Conservation (phyloP, 2,888 invertebrate genomes). For the Polylopha cassiicola region DNA sequence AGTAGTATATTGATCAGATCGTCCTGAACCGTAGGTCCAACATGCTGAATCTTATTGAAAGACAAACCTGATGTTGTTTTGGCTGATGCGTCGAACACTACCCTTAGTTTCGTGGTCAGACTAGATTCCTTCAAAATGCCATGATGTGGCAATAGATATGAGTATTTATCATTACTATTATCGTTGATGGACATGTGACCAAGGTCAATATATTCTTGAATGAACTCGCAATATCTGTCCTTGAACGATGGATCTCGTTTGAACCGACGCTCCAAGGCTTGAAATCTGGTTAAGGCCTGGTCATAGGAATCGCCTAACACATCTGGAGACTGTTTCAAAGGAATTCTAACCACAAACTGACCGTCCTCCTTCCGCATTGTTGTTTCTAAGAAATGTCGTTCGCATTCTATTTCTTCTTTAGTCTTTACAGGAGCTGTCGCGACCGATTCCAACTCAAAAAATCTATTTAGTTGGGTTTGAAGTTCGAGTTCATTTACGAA, state of each 20-base stretch:
- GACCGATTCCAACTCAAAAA: conserved; percentile 7
- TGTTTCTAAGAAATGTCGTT: neutral
- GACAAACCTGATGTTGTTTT: conserved; percentile 9
- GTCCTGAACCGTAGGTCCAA: conserved; percentile 15
- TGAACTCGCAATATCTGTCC: conserved; percentile 1
- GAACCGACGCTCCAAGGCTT: neutral
- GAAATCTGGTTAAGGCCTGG: conserved; percentile 1
- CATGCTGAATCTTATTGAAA: conserved; percentile 17
- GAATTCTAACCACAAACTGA: neutral
- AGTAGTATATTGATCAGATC: conserved; percentile 15
- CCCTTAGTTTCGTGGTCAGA: too few species aligned
- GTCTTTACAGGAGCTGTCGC: neutral
- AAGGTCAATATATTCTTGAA: conserved; percentile 1
- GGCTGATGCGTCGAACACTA: conserved; percentile 16
- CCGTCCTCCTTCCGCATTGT: neutral
- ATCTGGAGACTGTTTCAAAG: neutral
- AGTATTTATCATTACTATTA: neutral
- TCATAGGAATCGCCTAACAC: neutral
- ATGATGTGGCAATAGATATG: neutral
- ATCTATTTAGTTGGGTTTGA: conserved; percentile 2
- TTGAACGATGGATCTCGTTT: neutral
- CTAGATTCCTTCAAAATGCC: neutral
- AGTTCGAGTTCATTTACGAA: conserved; percentile 2
- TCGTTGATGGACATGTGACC: conserved; percentile 1
- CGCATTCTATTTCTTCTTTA: neutral